Evolutionary conservation across 1,140 invertebrate genomes (phyloP).

Genomic region (Scaptomyza graminum): DNA sequence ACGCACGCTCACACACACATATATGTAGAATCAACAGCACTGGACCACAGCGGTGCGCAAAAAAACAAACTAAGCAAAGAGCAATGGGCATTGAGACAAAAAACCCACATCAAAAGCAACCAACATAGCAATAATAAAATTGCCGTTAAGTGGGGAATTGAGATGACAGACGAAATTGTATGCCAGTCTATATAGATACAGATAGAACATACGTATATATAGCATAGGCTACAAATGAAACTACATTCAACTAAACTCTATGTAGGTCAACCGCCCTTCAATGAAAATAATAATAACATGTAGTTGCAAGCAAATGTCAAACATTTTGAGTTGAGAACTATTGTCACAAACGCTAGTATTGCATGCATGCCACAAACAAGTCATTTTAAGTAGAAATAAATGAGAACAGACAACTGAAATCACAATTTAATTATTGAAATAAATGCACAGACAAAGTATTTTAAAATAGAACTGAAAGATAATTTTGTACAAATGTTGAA

Average conservation of each 20-base stretch:
- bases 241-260: not conserved
- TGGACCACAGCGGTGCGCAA: conserved; percentile 17
- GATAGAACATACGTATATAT: not conserved
- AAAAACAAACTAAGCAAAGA: conserved; percentile 41
- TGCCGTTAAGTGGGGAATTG: conserved; percentile 69
- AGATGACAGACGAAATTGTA: conserved; percentile 54
- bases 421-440: conserved; percentile 1
- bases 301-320: conserved; percentile 7
- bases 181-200: not conserved
- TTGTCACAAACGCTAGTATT: not conserved
- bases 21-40: conserved; percentile 14
- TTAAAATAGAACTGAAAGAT: not conserved
- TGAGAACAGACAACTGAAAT: not conserved
- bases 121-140: conserved; percentile 72
- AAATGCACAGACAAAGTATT: not conserved
- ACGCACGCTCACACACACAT: conserved; percentile 33
- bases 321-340: not conserved
- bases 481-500: not conserved
- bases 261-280: not conserved
- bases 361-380: not conserved
- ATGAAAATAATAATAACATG: not conserved
- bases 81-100: conserved; percentile 7
- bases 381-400: not conserved
- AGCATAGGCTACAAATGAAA: conserved; percentile 3
- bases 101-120: conserved; percentile 59